Percentiles rank a stretch among this genome's conserved stretches.
phyloP scores from a whole-genome alignment of 1,140 invertebrate species.

The Scaptomyza graminum region DNA sequence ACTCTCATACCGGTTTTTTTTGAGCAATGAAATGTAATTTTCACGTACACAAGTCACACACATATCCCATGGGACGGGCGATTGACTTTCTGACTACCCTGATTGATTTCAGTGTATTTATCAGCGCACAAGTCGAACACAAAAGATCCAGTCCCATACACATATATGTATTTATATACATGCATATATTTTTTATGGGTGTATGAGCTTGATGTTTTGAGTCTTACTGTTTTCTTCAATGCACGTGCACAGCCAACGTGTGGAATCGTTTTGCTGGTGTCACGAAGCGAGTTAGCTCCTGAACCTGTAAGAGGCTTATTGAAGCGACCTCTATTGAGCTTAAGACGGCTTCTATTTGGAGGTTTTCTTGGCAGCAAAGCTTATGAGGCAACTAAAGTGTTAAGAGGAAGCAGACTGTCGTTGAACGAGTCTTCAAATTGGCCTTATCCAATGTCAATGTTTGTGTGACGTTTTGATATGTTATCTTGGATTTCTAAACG shows the following conservation, averaged over 20 bases:
- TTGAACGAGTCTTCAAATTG: conserved; percentile 14
- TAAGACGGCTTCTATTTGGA: conserved; percentile 1
- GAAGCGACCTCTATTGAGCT: conserved; percentile 13
- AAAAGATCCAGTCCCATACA: conserved; percentile 1
- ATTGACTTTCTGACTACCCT: conserved; percentile 57
- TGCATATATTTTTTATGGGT: too few species aligned
- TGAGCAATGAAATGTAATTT: conserved; percentile 71
- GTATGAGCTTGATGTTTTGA: too few species aligned
- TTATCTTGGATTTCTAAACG: neutral
- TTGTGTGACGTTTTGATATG: conserved; percentile 6
- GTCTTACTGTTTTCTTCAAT: conserved; percentile 8
- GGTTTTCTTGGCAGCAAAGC: conserved; percentile 9
- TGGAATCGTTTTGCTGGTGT: conserved; percentile 35
- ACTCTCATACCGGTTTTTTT: conserved; percentile 16
- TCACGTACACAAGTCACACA: conserved; percentile 60
- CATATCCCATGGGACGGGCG: conserved; percentile 51
- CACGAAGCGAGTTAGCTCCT: conserved; percentile 26
- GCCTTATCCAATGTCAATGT: conserved; percentile 7
- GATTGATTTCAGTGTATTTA: conserved; percentile 75
- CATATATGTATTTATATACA: neutral
- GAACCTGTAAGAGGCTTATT: conserved; percentile 23
- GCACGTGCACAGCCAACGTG: conserved; percentile 26
- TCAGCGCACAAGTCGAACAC: conserved; percentile 27
- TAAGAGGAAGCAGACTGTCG: neutral
- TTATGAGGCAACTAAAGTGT: conserved; percentile 15